These are phyloP conservation scores for Rattus norvegicus DNA, from an alignment of 2,113 vertebrate species.

Conservation along the genomic window DNA sequence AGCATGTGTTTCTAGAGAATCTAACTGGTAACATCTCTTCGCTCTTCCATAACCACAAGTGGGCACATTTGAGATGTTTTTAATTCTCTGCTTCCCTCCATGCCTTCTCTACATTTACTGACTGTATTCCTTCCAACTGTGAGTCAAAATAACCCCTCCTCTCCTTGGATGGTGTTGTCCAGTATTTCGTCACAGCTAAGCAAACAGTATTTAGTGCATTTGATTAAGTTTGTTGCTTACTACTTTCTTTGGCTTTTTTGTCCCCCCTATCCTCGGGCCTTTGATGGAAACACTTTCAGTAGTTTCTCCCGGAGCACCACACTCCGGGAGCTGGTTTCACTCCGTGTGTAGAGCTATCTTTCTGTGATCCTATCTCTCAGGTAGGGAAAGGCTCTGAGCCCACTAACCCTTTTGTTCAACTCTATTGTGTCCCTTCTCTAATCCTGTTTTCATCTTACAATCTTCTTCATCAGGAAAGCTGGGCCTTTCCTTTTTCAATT, in stretches of 20 bases:
- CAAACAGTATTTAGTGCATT: not conserved
- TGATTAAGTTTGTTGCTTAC: not conserved
- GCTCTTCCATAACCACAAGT: not conserved
- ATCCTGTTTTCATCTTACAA: not conserved
- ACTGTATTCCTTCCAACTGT: too few relatives aligned
- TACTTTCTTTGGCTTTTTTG: not conserved
- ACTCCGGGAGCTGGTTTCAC: not conserved
- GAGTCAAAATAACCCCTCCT: not conserved
- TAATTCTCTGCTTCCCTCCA: not conserved
- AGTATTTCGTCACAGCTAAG: not conserved
- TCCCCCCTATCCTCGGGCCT: not conserved
- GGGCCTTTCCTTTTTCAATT: not conserved
- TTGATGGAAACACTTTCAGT: not conserved
- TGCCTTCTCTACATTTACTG: not conserved
- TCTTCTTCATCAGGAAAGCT: conserved; percentile 25
- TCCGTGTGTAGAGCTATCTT: not conserved
- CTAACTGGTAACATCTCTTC: not conserved
- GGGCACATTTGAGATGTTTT: not conserved
- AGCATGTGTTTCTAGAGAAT: not conserved
- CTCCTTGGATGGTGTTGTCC: not conserved
- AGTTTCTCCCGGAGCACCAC: not conserved
- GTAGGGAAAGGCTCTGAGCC: not conserved
- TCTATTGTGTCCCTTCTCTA: not conserved
- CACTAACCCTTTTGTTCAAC: not conserved
- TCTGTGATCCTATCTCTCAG: not conserved